These are phyloP conservation scores for Dynastes tityus DNA, from an alignment of 2,888 invertebrate species.

Conservation along the genomic window DNA sequence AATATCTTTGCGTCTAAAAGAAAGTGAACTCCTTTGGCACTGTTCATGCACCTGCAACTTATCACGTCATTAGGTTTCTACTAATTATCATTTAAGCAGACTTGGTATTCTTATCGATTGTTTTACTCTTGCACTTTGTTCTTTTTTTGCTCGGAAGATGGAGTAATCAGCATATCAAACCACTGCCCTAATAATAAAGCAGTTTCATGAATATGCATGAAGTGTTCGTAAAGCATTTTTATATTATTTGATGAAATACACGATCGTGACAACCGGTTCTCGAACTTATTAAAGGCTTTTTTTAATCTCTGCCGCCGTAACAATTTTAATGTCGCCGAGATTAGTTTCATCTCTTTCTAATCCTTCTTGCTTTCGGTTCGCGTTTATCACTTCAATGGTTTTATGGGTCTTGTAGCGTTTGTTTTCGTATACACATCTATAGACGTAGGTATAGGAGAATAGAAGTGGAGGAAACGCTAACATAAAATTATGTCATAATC, in stretches of 20 bases:
- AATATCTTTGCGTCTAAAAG: not conserved
- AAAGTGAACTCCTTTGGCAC: not conserved
- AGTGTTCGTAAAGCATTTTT: constrained; percentile 38
- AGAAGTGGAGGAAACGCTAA: constrained; percentile 21
- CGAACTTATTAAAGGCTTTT: constrained; percentile 44
- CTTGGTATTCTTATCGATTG: not conserved
- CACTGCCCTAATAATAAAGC: not conserved
- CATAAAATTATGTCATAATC: constrained; percentile 23
- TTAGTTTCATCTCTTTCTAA: constrained; percentile 58
- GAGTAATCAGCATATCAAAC: constrained; percentile 5
- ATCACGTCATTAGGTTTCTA: not conserved
- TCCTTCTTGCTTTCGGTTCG: constrained; percentile 57
- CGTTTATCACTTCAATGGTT: constrained; percentile 56
- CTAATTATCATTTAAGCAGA: not conserved
- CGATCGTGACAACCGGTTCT: constrained; percentile 58
- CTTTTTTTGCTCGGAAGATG: too few relatives aligned
- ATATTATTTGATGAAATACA: constrained; percentile 50
- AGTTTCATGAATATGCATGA: constrained; percentile 40
- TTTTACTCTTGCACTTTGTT: too few relatives aligned
- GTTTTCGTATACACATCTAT: constrained; percentile 27
- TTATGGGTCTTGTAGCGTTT: constrained; percentile 54
- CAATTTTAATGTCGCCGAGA: constrained; percentile 52
- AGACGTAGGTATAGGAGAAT: constrained; percentile 1
- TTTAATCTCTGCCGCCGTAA: constrained; percentile 47
- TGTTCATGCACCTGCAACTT: not conserved